These are phyloP conservation scores for Bombus confusus DNA, from an alignment of 1,140 invertebrate genomes.

Conservation along the genomic window DNA sequence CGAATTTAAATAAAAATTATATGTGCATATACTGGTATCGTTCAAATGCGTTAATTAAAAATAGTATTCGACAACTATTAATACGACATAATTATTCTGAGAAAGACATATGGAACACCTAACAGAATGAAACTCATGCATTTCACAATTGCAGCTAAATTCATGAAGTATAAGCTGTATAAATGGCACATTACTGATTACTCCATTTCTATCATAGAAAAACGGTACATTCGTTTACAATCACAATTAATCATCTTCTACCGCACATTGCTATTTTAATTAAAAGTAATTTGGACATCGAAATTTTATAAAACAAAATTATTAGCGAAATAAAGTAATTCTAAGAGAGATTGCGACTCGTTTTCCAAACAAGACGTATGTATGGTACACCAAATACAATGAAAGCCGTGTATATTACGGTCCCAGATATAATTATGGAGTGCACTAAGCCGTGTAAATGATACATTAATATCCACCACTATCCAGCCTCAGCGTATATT, in stretches of 20 bases:
- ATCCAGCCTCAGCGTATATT: not conserved
- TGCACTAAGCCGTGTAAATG: conserved; percentile 28
- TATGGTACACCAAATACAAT: no score
- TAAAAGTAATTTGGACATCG: not conserved
- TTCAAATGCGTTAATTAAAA: not conserved
- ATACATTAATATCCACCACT: conserved; percentile 39
- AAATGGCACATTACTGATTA: conserved; percentile 30
- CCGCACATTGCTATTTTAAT: not conserved
- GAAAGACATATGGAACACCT: not conserved
- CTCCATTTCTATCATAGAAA: not conserved
- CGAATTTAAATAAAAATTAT: no score
- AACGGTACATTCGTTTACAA: not conserved
- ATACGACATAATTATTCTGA: not conserved
- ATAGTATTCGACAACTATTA: not conserved
- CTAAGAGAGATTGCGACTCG: not conserved
- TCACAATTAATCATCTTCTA: not conserved
- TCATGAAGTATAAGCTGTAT: not conserved
- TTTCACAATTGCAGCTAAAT: not conserved
- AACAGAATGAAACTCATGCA: not conserved
- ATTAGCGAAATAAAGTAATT: not conserved
- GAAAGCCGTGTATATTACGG: not conserved
- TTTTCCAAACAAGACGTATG: not conserved
- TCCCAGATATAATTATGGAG: not conserved
- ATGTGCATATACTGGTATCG: no score
- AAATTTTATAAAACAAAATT: not conserved